A percentile compares a stretch with the other conserved stretches of the same genome.
These are phyloP conservation scores for Pollachius pollachius DNA, from an alignment of 2,113 vertebrate species.

Conservation along the genomic window DNA sequence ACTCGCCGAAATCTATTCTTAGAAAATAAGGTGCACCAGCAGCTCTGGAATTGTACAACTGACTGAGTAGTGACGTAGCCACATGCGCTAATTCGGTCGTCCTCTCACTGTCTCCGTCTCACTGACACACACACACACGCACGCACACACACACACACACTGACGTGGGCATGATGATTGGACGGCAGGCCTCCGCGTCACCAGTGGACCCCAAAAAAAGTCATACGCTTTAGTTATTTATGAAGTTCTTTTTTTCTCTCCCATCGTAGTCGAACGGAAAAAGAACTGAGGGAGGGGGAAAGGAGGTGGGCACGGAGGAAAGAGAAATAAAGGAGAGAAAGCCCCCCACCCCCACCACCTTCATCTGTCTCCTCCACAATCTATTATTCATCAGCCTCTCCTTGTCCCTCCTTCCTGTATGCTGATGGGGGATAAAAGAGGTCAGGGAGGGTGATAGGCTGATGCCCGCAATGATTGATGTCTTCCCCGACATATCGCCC, in stretches of 20 bases:
- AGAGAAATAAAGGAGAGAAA: conserved; percentile 23
- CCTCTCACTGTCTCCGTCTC: background rate
- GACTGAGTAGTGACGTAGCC: background rate
- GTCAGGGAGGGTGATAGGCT: conserved; percentile 48
- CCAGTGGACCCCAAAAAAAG: conserved; percentile 28
- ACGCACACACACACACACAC: conserved; percentile 13
- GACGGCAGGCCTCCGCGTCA: conserved; percentile 29
- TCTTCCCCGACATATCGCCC: conserved; percentile 43
- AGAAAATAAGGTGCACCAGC: background rate
- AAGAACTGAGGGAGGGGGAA: conserved; percentile 8
- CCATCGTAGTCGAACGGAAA: no score
- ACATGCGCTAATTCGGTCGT: conserved; percentile 23
- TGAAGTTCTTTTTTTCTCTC: conserved; percentile 50
- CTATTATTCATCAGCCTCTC: conserved; percentile 65
- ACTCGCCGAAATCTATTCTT: background rate
- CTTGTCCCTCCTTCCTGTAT: conserved; percentile 50
- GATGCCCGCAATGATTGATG: conserved; percentile 50
- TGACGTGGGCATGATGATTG: conserved; percentile 39
- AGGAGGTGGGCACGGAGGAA: conserved; percentile 6
- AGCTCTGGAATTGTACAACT: background rate
- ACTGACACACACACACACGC: conserved; percentile 4
- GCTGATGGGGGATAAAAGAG: conserved; percentile 68
- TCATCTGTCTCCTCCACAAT: conserved; percentile 57
- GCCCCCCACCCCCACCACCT: conserved; percentile 17
- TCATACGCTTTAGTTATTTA: conserved; percentile 53